These are phyloP conservation scores for Gouania willdenowi DNA, from an alignment of 2,797 vertebrate species.

Conservation along the genomic window DNA sequence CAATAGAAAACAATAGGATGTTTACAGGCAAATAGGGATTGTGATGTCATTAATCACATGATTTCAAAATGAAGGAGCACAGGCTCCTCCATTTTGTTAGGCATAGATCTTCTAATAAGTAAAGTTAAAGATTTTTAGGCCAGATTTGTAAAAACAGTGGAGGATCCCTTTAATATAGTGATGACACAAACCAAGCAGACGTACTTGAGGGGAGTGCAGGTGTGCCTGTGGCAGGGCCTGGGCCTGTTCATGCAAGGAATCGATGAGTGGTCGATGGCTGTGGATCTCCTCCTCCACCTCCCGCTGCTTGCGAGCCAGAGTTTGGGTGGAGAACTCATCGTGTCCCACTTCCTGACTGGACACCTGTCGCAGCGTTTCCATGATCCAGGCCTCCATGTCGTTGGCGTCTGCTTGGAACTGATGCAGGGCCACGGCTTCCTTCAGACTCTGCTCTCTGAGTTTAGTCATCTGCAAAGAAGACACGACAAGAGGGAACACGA, in stretches of 20 bases:
- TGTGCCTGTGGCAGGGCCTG: slow-evolving; percentile 69
- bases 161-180: no score
- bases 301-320: slow-evolving; percentile 87
- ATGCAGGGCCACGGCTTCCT: slow-evolving; percentile 84
- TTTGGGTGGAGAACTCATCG: slow-evolving; percentile 91
- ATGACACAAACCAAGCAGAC: slow-evolving; percentile 8
- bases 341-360: slow-evolving; percentile 88
- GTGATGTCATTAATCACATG: no score
- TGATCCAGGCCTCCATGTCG: slow-evolving; percentile 88
- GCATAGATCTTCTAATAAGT: no score
- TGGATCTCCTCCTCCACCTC: slow-evolving; percentile 91
- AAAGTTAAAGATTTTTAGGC: no score
- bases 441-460: slow-evolving; percentile 77
- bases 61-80: no score
- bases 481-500: no score
- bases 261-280: slow-evolving; percentile 81
- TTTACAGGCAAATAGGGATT: no score
- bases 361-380: slow-evolving; percentile 84
- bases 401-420: slow-evolving; percentile 91
- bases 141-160: no score
- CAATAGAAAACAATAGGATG: no score
- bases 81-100: no score
- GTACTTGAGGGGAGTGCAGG: slow-evolving; percentile 65
- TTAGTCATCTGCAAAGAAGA: slow-evolving; percentile 62
- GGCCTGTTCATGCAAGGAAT: slow-evolving; percentile 84